These are phyloP conservation scores for Popillia japonica DNA, from an alignment of 1,140 invertebrate genomes.

Conservation along the genomic window DNA sequence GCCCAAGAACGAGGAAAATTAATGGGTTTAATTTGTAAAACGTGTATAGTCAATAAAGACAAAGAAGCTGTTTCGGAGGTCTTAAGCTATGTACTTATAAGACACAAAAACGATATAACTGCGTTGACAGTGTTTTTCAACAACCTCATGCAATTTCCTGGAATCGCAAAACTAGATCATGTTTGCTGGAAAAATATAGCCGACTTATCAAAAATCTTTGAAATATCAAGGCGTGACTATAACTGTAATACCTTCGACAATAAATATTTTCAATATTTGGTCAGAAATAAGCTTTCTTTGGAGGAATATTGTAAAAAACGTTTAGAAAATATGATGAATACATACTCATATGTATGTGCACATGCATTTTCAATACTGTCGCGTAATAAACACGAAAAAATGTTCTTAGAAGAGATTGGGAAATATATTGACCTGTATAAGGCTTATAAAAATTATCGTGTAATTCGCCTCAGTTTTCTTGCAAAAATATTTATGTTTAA, in stretches of 20 bases:
- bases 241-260: neutral
- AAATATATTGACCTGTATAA: neutral
- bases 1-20: neutral
- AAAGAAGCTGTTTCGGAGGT: neutral
- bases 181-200: neutral
- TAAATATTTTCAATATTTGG: neutral
- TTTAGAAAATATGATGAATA: neutral
- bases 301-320: slow-evolving; percentile 18
- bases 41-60: neutral
- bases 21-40: neutral
- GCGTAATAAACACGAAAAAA: neutral
- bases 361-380: neutral
- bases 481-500: neutral
- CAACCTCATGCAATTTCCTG: neutral
- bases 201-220: neutral
- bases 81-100: neutral
- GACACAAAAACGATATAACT: neutral
- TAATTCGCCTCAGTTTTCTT: neutral
- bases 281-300: neutral
- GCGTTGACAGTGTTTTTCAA: neutral
- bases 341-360: neutral
- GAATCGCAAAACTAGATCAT: neutral
- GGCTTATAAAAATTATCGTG: neutral
- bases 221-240: neutral
- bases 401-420: neutral